These are phyloP conservation scores for Hydroisotoma schaefferi DNA, from an alignment of 2,888 invertebrate genomes.

Conservation along the genomic window DNA sequence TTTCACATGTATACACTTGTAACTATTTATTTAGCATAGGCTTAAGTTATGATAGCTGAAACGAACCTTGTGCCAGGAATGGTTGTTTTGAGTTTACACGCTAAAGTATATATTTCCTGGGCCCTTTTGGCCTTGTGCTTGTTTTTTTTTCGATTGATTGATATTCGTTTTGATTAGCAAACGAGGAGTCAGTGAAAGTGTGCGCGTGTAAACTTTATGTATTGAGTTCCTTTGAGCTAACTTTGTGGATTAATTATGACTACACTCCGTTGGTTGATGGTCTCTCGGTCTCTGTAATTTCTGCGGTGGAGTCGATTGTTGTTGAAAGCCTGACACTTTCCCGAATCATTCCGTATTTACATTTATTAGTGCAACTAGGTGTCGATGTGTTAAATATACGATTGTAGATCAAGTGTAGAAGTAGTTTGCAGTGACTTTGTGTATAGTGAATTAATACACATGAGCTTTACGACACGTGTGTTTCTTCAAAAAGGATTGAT, in stretches of 20 bases:
- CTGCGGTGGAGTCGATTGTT: slow-evolving; percentile 12
- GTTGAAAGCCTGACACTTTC: slow-evolving; percentile 15
- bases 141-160: slow-evolving; percentile 2
- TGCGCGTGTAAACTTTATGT: too few species aligned
- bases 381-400: slow-evolving; percentile 6
- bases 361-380: slow-evolving; percentile 2
- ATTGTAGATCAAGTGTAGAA: slow-evolving; percentile 3
- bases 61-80: not conserved
- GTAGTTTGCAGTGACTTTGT: slow-evolving; percentile 16
- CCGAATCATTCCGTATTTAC: slow-evolving; percentile 13
- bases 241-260: not conserved
- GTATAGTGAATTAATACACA: slow-evolving; percentile 12
- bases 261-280: slow-evolving; percentile 11
- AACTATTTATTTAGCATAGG: not conserved
- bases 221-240: not conserved
- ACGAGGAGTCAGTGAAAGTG: slow-evolving; percentile 2
- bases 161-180: not conserved
- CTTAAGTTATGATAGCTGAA: not conserved
- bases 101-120: not conserved
- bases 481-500: not conserved
- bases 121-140: not conserved
- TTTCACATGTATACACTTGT: not conserved
- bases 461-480: slow-evolving; percentile 13
- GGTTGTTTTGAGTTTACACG: not conserved
- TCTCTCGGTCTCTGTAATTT: slow-evolving; percentile 7